Conservation (phyloP, 2,888 invertebrate genomes). For the Ceratothoa steindachneri region DNA sequence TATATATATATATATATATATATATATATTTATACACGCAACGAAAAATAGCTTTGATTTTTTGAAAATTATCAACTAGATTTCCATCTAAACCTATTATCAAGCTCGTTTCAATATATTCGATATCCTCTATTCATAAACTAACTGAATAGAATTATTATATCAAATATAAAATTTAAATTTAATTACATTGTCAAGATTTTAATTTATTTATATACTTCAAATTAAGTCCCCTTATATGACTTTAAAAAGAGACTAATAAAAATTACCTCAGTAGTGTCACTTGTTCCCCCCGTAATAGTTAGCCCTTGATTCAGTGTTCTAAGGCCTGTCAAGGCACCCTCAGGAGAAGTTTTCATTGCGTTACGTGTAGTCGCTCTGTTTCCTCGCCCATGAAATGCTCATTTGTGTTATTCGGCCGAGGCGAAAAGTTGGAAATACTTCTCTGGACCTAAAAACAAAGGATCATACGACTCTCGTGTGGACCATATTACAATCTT, state of each 20-base stretch:
- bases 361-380: neutral
- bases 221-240: neutral
- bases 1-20: no score
- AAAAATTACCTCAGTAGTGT: conserved; percentile 3
- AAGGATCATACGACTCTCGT: neutral
- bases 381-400: conserved; percentile 10
- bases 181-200: no score
- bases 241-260: conserved; percentile 7
- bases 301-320: neutral
- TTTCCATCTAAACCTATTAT: no score
- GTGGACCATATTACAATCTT: neutral
- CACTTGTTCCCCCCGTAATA: neutral
- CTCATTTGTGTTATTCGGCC: conserved; percentile 1
- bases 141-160: no score
- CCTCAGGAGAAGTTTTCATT: neutral
- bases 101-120: no score
- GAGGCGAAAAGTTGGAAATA: conserved; percentile 10
- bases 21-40: no score
- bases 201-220: neutral
- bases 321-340: neutral
- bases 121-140: no score
- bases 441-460: neutral
- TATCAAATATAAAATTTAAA: no score
- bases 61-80: no score
- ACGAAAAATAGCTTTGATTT: no score